A percentile compares a stretch with the other conserved stretches of the same genome.
These are phyloP conservation scores for Cirrhinus mrigala DNA, from an alignment of 2,797 vertebrate genomes.

Conservation along the genomic window DNA sequence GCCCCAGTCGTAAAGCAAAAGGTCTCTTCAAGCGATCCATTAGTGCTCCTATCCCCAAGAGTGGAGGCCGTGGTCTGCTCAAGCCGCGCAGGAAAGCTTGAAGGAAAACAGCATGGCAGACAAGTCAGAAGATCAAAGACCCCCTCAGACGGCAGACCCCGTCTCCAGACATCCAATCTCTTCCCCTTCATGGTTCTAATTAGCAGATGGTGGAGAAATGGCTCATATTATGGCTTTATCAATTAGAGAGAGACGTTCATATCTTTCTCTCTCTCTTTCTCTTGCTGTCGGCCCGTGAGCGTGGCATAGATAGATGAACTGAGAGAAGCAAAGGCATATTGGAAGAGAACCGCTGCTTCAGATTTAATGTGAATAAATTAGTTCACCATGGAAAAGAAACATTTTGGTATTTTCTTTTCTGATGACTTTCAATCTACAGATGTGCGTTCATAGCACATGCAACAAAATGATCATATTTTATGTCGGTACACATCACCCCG, in stretches of 20 bases:
- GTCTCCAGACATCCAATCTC: slow-evolving; percentile 69
- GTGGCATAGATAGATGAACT: slow-evolving; percentile 78
- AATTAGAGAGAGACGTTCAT: slow-evolving; percentile 81
- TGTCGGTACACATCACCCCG: neutral
- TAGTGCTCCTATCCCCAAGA: slow-evolving; percentile 79
- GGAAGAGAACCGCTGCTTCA: slow-evolving; percentile 42
- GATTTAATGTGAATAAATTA: slow-evolving; percentile 54
- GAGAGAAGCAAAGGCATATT: slow-evolving; percentile 70
- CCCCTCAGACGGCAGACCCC: slow-evolving; percentile 59
- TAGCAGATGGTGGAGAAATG: slow-evolving; percentile 75
- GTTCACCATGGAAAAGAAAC: slow-evolving; percentile 44
- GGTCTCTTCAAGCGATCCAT: slow-evolving; percentile 86
- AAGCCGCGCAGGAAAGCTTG: slow-evolving; percentile 84
- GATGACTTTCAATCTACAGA: slow-evolving; percentile 14
- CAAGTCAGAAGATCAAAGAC: slow-evolving; percentile 84
- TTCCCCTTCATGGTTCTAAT: slow-evolving; percentile 76
- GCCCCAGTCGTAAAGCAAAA: slow-evolving; percentile 79
- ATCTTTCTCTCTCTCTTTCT: slow-evolving; percentile 38
- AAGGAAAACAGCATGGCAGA: slow-evolving; percentile 85
- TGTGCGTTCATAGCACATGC: neutral
- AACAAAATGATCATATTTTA: neutral
- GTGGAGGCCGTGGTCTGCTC: slow-evolving; percentile 77
- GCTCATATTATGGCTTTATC: slow-evolving; percentile 80
- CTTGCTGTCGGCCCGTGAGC: slow-evolving; percentile 10
- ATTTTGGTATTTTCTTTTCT: slow-evolving; percentile 30